Base-by-base conservation (phyloP, 2,888 invertebrate genomes). In the Ophion ventricosus region DNA sequence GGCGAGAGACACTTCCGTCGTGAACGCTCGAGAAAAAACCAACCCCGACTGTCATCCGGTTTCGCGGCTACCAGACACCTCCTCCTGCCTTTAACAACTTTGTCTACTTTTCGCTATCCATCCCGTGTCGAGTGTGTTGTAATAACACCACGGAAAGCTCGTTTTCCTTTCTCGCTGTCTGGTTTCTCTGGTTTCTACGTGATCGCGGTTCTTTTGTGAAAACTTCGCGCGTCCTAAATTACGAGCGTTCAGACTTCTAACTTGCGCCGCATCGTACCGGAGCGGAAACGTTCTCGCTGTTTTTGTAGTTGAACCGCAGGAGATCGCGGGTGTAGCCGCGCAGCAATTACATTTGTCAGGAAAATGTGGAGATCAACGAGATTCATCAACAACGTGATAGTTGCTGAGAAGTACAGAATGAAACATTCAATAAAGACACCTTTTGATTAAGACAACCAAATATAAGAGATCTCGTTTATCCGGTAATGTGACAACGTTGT, bases 21-120 rank as follows among this genome's bases (percentile, higher is more conserved):
- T 49, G 40, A 70, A 64, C 61, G 35, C 70, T 49, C 29, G 26
- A 25, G 66, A 63, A 72, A 40, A 77, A 83, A 64, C 76, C 59
- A 66, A 20, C 66, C 61, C 57, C 75, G 20, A 80, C 49, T 74
- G 63, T 74, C 78, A 82, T 78, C 81, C 82, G 78, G 78, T 78
- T 63, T 66, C 59, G 57, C 57, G 56, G 25, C 70, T 57, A 59
- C 73, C 81, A 74, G 26, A 77, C 74, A 64, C 54, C 69, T 40
- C 59, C 20, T 35, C 59, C 20, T n/a, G 17, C 56, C 63, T 74
- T 54, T 20, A 84, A 78, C 77, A 86, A 87, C 87, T 87, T 88
- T 87, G 66, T 67, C 57, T 26, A 10, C 56, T 54, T 20, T 74
- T 29, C 85, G 87, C 85, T n/a, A 67, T 83, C 35, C 56, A 70